These are phyloP conservation scores for Parotocinclus haroldoi DNA, from an alignment of 2,797 vertebrate genomes.

Conservation along the genomic window DNA sequence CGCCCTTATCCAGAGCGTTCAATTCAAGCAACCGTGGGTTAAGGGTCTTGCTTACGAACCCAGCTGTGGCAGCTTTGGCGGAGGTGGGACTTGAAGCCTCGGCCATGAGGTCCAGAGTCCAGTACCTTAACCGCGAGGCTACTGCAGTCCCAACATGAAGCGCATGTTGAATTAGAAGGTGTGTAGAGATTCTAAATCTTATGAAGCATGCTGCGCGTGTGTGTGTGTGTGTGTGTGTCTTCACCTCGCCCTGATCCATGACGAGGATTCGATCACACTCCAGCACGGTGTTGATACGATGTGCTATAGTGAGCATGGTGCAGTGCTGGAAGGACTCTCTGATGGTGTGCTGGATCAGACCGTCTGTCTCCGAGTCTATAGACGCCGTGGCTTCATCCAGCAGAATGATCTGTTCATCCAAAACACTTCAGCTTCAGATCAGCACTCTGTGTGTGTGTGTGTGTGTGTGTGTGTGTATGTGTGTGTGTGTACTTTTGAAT, in stretches of 20 bases:
- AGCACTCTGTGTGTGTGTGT: not conserved
- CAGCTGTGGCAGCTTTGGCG: too few species aligned
- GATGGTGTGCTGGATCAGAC: slow-evolving; percentile 78
- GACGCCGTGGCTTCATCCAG: slow-evolving; percentile 84
- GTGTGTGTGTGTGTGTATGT: not conserved
- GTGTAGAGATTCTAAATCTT: not conserved
- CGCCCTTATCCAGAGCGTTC: too few species aligned
- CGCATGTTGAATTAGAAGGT: not conserved
- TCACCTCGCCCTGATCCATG: slow-evolving; percentile 79
- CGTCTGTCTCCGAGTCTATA: slow-evolving; percentile 82
- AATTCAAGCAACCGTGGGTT: too few species aligned
- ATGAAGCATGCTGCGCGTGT: too few species aligned
- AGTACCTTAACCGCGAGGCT: too few species aligned
- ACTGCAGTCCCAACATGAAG: too few species aligned
- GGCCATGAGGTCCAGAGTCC: too few species aligned
- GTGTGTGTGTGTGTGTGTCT: slow-evolving; percentile 13
- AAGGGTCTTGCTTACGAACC: too few species aligned
- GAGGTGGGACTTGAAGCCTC: too few species aligned
- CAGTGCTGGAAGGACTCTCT: slow-evolving; percentile 71
- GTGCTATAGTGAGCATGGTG: slow-evolving; percentile 80
- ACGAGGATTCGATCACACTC: slow-evolving; percentile 77
- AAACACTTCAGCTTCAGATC: not conserved
- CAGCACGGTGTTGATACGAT: slow-evolving; percentile 78
- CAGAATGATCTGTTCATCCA: slow-evolving; percentile 72
- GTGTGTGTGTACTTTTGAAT: slow-evolving; percentile 72